Conservation (phyloP, 1,140 invertebrate genomes). For the Riptortus pedestris region DNA sequence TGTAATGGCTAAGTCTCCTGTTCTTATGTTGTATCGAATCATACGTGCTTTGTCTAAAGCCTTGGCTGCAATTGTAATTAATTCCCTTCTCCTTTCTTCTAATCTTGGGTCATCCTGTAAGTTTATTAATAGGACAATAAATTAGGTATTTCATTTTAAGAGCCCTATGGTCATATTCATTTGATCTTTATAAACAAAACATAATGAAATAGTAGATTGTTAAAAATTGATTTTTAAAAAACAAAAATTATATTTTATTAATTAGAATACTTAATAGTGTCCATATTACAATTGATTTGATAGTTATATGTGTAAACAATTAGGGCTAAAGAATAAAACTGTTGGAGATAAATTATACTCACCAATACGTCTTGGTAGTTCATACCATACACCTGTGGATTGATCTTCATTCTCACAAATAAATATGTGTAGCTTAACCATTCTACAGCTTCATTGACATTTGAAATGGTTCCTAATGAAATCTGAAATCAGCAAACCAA, state of each 20-base stretch:
- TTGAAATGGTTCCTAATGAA: constrained; percentile 86
- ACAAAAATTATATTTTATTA: background rate
- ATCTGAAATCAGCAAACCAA: constrained; percentile 58
- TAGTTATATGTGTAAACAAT: too few relatives aligned
- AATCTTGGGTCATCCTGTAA: constrained; percentile 71
- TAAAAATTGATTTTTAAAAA: background rate
- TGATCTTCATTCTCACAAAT: constrained; percentile 85
- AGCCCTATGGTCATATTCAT: too few relatives aligned
- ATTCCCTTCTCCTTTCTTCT: constrained; percentile 55
- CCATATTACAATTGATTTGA: too few relatives aligned
- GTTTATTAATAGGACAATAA: constrained; percentile 27
- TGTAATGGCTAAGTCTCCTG: constrained; percentile 69
- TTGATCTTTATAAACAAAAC: too few relatives aligned
- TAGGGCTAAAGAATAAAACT: background rate
- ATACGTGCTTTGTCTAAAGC: constrained; percentile 85
- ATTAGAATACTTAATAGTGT: too few relatives aligned
- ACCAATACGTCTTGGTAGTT: constrained; percentile 51
- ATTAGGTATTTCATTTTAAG: too few relatives aligned
- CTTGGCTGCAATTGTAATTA: constrained; percentile 70
- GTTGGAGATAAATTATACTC: constrained; percentile 25
- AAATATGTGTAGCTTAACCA: constrained; percentile 98
- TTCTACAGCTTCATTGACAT: constrained; percentile 88
- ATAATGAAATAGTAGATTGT: background rate
- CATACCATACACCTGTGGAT: constrained; percentile 85
- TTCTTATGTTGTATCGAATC: constrained; percentile 80